Base-by-base conservation (phyloP, 2,888 invertebrate species). In the Sinodicranocentrus sp. region DNA sequence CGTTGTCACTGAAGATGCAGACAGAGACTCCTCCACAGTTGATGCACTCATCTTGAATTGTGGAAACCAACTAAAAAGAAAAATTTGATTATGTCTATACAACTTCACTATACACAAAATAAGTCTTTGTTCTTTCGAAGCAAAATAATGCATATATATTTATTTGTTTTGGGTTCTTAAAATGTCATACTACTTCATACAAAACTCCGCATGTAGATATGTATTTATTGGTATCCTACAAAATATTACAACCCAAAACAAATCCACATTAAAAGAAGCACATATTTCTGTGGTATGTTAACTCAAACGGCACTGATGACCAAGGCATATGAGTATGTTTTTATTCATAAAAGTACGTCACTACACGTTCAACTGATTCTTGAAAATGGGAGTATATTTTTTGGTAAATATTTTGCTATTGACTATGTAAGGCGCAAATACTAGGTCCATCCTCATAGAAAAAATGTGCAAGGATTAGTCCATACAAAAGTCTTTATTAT, bases 11-110 rank as follows among this genome's bases (percentile, higher is more conserved):
- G 80, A 67, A 8, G 80, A 72, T 44, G 33, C 61, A 19, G 82
- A 48, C 68, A 52, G 21, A 25, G 82, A 68, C n/a, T 73, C 80
- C n/a, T 73, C 82, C 8, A 13, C 28, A 13, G 82, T 15, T 57
- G 57, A 39, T 39, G 72, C 28, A 44, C 48, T 75, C 82, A 82
- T 82, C 68, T 82, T 68, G 75, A 68, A 82, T 59, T 19, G 26
- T 61, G 59, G 68, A 75, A 73, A n/a, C 59, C 23, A 39, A 80
- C 75, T 75, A 57, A 75, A 17, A 6, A 54, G 15, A 10, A 26
- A 21, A 59, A 33, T 17, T 28, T 44, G 25, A 23, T 43, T 65
- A 39, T 71, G 48, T 21, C 23, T 59, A 26, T 59, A 67, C 26
- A 26, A 39, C 25, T 33, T 48, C 10, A 28, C 23, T 28, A 15